Evolutionary conservation across 2,113 vertebrate species (phyloP), one percentile per base, ranked within the genome.

Genomic region (Aplodontia rufa): DNA sequence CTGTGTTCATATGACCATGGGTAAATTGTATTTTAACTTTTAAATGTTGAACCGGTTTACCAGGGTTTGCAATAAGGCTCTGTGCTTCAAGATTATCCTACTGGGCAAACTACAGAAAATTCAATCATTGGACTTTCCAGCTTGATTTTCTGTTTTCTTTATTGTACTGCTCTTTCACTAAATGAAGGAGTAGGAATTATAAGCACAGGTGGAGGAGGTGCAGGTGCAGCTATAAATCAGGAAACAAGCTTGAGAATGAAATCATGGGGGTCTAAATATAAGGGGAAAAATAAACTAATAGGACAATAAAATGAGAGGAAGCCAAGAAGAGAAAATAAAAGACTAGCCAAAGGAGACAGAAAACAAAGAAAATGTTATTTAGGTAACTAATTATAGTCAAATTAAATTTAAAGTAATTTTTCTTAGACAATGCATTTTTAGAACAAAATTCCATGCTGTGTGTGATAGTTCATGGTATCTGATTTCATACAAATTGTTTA

Each of bases 391-490:
- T 69, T 75, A 37, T 16, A 87, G 8, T 45, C 37, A 88, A 66
- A n/a, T 72, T 60, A 87, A 58, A 80, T 74, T 72, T 87, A 47
- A 93, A 84, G 45, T 68, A 58, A 80, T 58, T 93, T 87, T n/a
- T 74, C 47, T 88, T 83, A 87, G 37, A 19, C 1, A 66, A 45
- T 62, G n/a, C 28, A 87, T 72, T 55, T 87, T 90, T 13, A 82
- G 37, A 80, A 66, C 11, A 76, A 47, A 94, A 62, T 76, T 53
- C 22, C 6, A 64, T 80, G 84, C 85, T 26, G 0, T 62, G 16
- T 40, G 0, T 92, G 26, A 53, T 94, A 8, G 47, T 60, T 81
- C 53, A 26, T 55, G 37, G 60, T 84, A 58, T 55, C 42, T 37
- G n/a, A 82, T 71, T 9, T 58, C 49, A 83, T 91, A 6, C 3